Conservation (phyloP, 2,888 invertebrate genomes). For the Chrysolina haemoptera region DNA sequence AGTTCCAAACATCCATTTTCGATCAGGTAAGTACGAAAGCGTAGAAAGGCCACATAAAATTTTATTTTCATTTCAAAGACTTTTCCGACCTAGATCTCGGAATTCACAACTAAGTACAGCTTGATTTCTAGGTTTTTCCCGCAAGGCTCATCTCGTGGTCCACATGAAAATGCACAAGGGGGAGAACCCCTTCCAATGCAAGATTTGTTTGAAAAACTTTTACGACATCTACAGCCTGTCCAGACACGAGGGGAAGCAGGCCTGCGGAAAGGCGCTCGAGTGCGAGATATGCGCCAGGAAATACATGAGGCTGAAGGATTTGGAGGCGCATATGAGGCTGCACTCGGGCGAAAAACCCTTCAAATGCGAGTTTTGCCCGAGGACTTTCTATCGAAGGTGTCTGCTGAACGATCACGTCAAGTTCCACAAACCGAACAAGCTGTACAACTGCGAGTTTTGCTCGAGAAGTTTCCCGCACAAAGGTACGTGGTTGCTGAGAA, state of each 20-base stretch:
- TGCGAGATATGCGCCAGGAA: neutral
- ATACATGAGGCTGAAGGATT: neutral
- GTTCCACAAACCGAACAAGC: neutral
- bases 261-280: neutral
- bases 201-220: neutral
- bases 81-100: too few species aligned
- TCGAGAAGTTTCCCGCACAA: neutral
- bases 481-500: neutral
- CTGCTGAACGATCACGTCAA: neutral
- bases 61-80: too few species aligned
- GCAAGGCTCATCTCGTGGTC: neutral
- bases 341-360: neutral
- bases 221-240: neutral
- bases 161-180: conserved; percentile 1
- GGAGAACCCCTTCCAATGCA: conserved; percentile 2
- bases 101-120: too few species aligned
- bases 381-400: neutral
- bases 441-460: neutral
- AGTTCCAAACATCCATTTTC: too few species aligned
- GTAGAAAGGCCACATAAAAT: too few species aligned
- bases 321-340: neutral
- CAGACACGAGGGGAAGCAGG: neutral
- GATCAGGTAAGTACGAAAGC: too few species aligned
- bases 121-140: neutral
- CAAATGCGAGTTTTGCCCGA: conserved; percentile 4